Evolutionary conservation across 2,797 vertebrate species (phyloP).

Genomic region (Pangasius sanitwongsei): DNA sequence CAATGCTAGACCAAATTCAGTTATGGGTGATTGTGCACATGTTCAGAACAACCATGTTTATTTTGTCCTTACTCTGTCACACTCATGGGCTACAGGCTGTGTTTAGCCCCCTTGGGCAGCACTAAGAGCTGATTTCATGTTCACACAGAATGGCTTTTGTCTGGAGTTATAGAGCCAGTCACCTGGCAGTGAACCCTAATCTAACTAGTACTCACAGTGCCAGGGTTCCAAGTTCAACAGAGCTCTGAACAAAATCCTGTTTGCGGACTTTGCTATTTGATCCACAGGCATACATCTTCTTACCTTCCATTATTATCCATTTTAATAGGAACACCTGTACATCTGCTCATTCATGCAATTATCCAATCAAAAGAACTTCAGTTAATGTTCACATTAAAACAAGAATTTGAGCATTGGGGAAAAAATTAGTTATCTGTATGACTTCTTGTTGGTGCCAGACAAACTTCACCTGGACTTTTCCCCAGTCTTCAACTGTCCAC

Average conservation of each 20-base stretch:
- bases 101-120: not conserved
- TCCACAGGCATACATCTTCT: not conserved
- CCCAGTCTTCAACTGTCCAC: not conserved
- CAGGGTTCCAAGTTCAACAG: not conserved
- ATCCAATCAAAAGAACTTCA: not conserved
- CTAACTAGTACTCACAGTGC: not conserved
- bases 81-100: not conserved
- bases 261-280: not conserved
- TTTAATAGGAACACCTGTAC: not conserved
- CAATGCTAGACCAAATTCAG: not conserved
- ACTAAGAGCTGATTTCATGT: conserved; percentile 2
- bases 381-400: not conserved
- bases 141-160: too few species aligned
- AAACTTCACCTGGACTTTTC: not conserved
- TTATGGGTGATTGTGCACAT: not conserved
- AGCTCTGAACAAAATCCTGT: not conserved
- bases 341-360: not conserved
- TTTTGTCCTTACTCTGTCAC: not conserved
- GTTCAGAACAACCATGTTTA: not conserved
- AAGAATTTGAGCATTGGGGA: not conserved
- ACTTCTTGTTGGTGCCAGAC: not conserved
- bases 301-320: not conserved
- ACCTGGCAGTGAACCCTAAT: conserved; percentile 5
- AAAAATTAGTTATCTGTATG: not conserved
- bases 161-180: not conserved